Conservation (phyloP, 1,140 invertebrate species). For the Patella vulgata region DNA sequence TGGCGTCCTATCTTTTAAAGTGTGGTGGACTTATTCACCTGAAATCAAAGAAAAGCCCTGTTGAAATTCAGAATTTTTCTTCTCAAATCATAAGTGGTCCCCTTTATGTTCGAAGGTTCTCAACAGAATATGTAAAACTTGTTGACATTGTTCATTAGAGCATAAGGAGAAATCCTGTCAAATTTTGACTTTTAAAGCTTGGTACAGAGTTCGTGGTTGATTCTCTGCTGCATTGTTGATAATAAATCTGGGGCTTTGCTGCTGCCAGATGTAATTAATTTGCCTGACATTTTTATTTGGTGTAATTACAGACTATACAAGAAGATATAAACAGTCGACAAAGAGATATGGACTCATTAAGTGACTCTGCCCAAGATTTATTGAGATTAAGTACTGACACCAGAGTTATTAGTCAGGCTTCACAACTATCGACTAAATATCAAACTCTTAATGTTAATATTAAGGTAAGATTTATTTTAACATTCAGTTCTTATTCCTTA, state of each 20-base stretch:
- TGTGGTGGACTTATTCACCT: too few relatives aligned
- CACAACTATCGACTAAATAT: conserved; percentile 89
- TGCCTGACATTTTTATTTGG: neutral
- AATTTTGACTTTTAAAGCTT: too few relatives aligned
- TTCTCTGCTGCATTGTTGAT: too few relatives aligned
- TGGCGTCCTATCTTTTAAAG: too few relatives aligned
- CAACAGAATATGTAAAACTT: too few relatives aligned
- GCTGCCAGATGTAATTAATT: neutral
- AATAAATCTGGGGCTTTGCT: neutral
- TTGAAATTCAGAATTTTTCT: too few relatives aligned
- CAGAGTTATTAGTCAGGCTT: conserved; percentile 74
- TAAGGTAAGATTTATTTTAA: conserved; percentile 70
- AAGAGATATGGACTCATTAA: conserved; percentile 90
- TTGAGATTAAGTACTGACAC: conserved; percentile 57
- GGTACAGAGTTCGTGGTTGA: too few relatives aligned
- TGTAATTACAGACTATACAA: conserved; percentile 31
- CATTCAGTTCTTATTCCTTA: conserved; percentile 2
- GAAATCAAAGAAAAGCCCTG: too few relatives aligned
- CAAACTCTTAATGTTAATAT: conserved; percentile 89
- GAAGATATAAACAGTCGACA: conserved; percentile 89
- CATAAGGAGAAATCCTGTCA: too few relatives aligned
- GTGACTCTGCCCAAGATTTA: conserved; percentile 83
- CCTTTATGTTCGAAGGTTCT: too few relatives aligned
- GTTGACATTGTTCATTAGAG: too few relatives aligned
- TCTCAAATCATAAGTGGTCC: too few relatives aligned